Base-by-base conservation (phyloP, 2,888 invertebrate genomes). In the Noctua comes region DNA sequence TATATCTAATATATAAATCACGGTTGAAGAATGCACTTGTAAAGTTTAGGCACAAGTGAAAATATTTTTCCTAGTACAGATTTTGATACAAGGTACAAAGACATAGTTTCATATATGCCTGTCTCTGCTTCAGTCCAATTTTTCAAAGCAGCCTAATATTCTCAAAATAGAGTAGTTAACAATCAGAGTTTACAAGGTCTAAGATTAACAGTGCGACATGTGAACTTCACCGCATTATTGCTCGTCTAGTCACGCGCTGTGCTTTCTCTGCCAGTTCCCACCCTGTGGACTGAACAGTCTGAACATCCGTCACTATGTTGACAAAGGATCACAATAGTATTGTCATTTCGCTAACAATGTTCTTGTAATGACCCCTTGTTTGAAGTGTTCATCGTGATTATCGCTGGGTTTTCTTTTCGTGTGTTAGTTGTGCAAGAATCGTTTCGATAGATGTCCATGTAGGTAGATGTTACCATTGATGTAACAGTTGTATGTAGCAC, bases 241-340 rank as follows among this genome's bases (percentile, higher is more conserved):
- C 85, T 74, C 31, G 54, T 65, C 68, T 69, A 77, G 86, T 91
- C 90, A 88, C 88, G 88, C 88, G 73, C 73, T 57, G 68, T 75
- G 88, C 90, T 91, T 91, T 91, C 91, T 88, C 91, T 86, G 73
- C 31, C 54, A 64, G 86, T 89, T 91, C 88, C 85, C 90, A 90
- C 86, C 90, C 89, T 79, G 79, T 77, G 73, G 82, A 80, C 71
- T 78, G 79, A 82, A 82, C 84, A 85, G 80, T 79, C 71, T 77
- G 79, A 80, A 83, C 84, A 87, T 86, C 77, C 79, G 82, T 86
- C 88, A 88, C 75, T 88, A 73, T 83, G 83, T 87, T 87, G 84
- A 82, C 86, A 87, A 88, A 88, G 88, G 88, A 85, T 78, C 65
- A 82, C 82, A 88, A 88, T 87, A 83, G 80, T 78, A 85, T 82